Percentiles rank a stretch among this genome's conserved stretches.
Evolutionary conservation across 2,113 vertebrate species (phyloP).

Genomic region (Brachyhypopomus occidentalis): DNA sequence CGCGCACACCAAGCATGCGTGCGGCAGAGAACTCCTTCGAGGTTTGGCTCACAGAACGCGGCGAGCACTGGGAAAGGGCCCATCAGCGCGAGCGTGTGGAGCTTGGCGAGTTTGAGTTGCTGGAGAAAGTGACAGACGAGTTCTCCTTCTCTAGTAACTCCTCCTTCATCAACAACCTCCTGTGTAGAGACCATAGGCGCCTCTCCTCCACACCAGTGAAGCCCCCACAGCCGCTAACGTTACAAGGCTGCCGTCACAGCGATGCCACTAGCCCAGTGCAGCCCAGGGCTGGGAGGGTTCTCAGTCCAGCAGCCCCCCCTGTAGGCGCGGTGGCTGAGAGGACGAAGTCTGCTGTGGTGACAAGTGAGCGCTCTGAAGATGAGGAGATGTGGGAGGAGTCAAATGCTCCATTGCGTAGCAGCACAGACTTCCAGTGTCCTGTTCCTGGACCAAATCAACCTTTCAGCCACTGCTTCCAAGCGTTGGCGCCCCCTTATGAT

Average conservation of each 20-base stretch:
- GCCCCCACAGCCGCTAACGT: constrained; percentile 48
- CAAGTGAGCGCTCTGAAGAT: constrained; percentile 1
- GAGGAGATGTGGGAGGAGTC: constrained; percentile 51
- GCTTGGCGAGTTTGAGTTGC: constrained; percentile 93
- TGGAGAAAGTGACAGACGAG: constrained; percentile 93
- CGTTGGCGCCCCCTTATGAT: constrained; percentile 63
- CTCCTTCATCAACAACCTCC: constrained; percentile 79
- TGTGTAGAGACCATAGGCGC: constrained; percentile 56
- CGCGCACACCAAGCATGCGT: not conserved
- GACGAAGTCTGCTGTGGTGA: not conserved
- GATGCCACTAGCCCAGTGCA: not conserved
- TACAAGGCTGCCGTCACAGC: not conserved
- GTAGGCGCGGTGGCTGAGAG: not conserved
- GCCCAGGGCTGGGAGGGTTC: not conserved
- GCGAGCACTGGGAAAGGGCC: constrained; percentile 81
- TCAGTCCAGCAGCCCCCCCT: not conserved
- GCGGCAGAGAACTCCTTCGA: constrained; percentile 78
- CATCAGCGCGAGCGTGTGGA: constrained; percentile 83
- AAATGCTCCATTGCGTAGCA: constrained; percentile 48
- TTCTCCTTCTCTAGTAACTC: constrained; percentile 96
- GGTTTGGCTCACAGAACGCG: constrained; percentile 82
- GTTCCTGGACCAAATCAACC: constrained; percentile 22
- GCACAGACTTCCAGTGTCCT: constrained; percentile 58
- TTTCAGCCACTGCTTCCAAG: constrained; percentile 59
- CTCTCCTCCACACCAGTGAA: constrained; percentile 95